Evolutionary conservation across 2,888 invertebrate species (phyloP), one percentile per base, ranked within the genome.

Genomic region (Ophioninae sp.): DNA sequence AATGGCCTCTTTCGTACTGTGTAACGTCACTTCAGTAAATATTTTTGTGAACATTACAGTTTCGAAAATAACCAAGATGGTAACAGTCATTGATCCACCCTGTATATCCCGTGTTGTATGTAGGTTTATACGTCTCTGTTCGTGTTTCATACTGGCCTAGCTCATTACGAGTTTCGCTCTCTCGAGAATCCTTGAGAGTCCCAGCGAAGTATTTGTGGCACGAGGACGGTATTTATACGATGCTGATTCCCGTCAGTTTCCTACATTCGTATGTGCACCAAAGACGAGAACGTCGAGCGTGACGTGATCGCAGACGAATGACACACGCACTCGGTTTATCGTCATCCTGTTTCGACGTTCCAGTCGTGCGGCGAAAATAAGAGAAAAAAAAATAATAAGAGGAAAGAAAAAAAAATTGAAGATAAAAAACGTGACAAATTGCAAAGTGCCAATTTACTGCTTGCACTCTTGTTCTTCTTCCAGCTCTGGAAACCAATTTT

Each of bases 121-220:
- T 39, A 68, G 64, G 20, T 61, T 23, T 20, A 7, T 58, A 30
- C 3, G 30, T 30, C 1, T 30, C 30, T 30, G 30, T 30, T 30
- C 30, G 30, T 23, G 44, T 22, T 68, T 41, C 41, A 51, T 59
- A n/a, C n/a, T n/a, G 44, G 58, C 56, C 63, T 73, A 63, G 61
- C 73, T 73, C 61, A 78, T 10, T 30, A 51, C 17, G 77, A 63
- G 68, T 30, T 56, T 41, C 65, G 59, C 76, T 64, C 41, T 84
- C 84, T 86, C 81, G 85, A 83, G 87, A 86, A 91, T 91, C 91
- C 91, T 92, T 91, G 91, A 87, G 81, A 85, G 10, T 85, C 84
- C 69, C 85, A 85, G 77, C 81, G 76, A 89, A 64, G 90, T 91
- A 91, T 91, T 92, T 91, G 89, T 92, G 87, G 91, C 86, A 91